A percentile compares a stretch with the other conserved stretches of the same genome.
Conservation (phyloP, 2,113 vertebrate genomes). For the Steatornis caripensis region DNA sequence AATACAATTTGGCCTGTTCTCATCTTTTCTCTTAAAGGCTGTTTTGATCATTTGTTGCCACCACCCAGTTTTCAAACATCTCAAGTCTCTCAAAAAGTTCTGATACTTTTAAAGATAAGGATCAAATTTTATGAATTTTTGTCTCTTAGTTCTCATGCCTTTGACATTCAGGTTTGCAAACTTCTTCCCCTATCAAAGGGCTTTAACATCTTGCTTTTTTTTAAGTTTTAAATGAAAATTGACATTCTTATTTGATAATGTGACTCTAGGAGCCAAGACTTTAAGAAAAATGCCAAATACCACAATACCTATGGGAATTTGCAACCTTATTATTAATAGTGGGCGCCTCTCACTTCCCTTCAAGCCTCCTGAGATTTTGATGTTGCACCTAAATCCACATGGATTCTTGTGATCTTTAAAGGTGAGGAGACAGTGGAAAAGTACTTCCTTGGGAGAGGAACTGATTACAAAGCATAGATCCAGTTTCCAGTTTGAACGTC, state of each 20-base stretch:
- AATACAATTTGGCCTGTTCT: constrained; percentile 51
- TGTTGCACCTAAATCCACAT: constrained; percentile 39
- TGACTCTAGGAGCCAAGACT: constrained; percentile 11
- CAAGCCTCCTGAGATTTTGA: background rate
- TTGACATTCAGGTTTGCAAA: constrained; percentile 48
- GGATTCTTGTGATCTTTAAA: constrained; percentile 39
- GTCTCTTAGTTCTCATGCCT: constrained; percentile 52
- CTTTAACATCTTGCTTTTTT: background rate
- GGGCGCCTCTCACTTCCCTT: background rate
- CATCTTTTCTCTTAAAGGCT: constrained; percentile 13
- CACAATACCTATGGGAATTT: constrained; percentile 12
- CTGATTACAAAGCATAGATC: background rate
- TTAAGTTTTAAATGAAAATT: constrained; percentile 14
- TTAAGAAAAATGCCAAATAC: constrained; percentile 52
- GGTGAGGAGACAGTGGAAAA: background rate
- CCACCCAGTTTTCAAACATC: constrained; percentile 47
- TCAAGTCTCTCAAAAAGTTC: constrained; percentile 29
- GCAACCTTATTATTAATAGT: background rate
- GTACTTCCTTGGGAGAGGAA: background rate
- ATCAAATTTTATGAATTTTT: constrained; percentile 51
- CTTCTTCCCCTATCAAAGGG: constrained; percentile 33
- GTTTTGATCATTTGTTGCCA: constrained; percentile 51
- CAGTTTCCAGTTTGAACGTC: background rate
- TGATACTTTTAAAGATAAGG: constrained; percentile 57
- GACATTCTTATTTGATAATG: constrained; percentile 20